phyloP scores from a whole-genome alignment of 2,797 vertebrate species.

The Syngnathus rostellatus region DNA sequence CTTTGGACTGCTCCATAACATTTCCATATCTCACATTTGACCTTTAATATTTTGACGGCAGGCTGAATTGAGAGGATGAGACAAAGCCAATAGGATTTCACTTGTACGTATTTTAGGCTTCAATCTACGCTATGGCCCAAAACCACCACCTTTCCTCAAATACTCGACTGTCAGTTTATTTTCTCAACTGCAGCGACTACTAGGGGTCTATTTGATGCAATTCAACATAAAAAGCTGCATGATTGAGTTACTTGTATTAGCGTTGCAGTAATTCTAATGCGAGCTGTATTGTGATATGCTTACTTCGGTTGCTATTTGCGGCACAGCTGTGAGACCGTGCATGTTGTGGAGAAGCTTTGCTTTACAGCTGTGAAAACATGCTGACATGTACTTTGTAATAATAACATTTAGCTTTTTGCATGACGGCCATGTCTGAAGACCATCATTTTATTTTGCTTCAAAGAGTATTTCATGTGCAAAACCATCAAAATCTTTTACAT shows the following conservation, averaged over 20 bases:
- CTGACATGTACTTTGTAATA: no score
- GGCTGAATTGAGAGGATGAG: constrained; percentile 42
- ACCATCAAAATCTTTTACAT: not conserved
- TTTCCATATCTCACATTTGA: constrained; percentile 63
- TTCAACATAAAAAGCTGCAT: not conserved
- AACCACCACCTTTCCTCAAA: not conserved
- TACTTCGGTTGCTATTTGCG: no score
- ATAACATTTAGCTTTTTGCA: no score
- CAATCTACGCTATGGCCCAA: constrained; percentile 29
- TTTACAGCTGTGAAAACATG: no score
- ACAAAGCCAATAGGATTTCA: constrained; percentile 40
- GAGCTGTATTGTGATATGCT: not conserved
- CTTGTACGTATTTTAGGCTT: constrained; percentile 17
- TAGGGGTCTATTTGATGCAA: not conserved
- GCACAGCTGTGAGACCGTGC: not conserved
- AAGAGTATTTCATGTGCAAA: not conserved
- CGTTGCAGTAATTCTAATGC: not conserved
- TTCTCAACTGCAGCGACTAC: not conserved
- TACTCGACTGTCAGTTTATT: not conserved
- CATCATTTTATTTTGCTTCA: not conserved
- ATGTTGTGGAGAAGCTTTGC: no score
- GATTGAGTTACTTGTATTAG: not conserved
- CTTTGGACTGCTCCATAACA: constrained; percentile 57
- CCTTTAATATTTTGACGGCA: constrained; percentile 67
- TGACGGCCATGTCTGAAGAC: not conserved